Conservation (phyloP, 1,140 invertebrate genomes). For the Formica selysi region DNA sequence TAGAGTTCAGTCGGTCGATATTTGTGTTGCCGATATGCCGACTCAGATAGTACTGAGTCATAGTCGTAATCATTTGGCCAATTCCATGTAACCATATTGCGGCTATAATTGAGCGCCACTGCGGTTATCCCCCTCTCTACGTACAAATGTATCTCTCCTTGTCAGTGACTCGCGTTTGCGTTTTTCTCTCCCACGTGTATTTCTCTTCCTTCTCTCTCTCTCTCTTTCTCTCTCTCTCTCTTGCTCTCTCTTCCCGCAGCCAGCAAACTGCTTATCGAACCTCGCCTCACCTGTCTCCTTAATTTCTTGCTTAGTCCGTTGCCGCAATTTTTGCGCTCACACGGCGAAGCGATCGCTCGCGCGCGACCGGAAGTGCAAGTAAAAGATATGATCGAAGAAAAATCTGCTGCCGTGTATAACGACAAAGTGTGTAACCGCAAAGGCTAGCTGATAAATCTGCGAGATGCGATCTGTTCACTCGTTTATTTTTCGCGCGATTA, state of each 20-base stretch:
- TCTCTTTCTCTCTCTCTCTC: conserved; percentile 32
- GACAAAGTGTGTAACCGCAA: background rate
- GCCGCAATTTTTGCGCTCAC: conserved; percentile 65
- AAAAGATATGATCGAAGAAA: background rate
- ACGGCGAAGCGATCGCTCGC: conserved; percentile 3
- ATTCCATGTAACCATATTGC: conserved; percentile 42
- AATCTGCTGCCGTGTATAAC: background rate
- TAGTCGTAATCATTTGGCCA: conserved; percentile 32
- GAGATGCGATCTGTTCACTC: background rate
- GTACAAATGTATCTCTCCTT: conserved; percentile 47
- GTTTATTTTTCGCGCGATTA: conserved; percentile 11
- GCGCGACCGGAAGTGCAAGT: conserved; percentile 4
- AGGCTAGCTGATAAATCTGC: background rate
- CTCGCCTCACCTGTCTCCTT: conserved; percentile 73
- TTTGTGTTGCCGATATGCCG: background rate
- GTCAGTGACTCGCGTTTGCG: conserved; percentile 17
- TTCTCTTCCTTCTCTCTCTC: conserved; percentile 18
- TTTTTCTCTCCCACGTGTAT: conserved; percentile 28
- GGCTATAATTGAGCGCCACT: conserved; percentile 64
- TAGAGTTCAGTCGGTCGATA: background rate
- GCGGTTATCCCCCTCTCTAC: conserved; percentile 26
- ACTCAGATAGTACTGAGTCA: conserved; percentile 4
- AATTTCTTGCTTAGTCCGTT: conserved; percentile 71
- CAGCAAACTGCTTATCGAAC: conserved; percentile 64
- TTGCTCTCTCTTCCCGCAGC: background rate